A percentile compares a stretch with the other conserved stretches of the same genome.
Evolutionary conservation across 1,140 invertebrate genomes (phyloP).

Genomic region (Streblospio benedicti): DNA sequence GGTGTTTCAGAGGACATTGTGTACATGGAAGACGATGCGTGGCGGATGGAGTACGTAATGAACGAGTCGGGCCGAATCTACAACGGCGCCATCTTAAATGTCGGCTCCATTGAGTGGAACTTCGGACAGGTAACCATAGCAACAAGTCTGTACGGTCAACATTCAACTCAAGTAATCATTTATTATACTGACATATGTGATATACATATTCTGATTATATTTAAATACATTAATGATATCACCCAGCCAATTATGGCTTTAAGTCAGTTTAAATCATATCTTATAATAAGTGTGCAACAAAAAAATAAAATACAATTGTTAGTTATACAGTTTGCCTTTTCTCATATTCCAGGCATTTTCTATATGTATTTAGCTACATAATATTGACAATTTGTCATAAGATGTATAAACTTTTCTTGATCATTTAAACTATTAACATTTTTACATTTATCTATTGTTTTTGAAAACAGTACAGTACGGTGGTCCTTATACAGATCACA

Average conservation of each 20-base stretch:
- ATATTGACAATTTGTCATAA: too few species aligned
- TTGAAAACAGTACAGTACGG: too few species aligned
- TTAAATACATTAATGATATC: not conserved
- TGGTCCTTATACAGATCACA: too few species aligned
- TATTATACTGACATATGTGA: conserved; percentile 20
- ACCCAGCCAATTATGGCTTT: conserved; percentile 17
- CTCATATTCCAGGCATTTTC: too few species aligned
- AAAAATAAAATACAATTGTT: not conserved
- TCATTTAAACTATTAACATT: too few species aligned
- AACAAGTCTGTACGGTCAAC: not conserved
- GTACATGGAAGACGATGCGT: conserved; percentile 57
- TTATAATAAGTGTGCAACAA: not conserved
- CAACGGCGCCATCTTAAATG: conserved; percentile 69
- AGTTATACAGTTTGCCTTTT: too few species aligned
- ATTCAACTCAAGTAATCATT: not conserved
- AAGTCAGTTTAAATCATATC: not conserved
- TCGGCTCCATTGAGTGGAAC: conserved; percentile 76
- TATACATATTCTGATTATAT: not conserved
- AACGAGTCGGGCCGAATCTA: conserved; percentile 81
- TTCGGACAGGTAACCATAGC: conserved; percentile 59
- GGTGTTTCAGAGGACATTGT: conserved; percentile 40
- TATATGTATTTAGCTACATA: too few species aligned
- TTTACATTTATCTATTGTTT: too few species aligned
- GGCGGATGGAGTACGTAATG: conserved; percentile 72
- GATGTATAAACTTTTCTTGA: too few species aligned